Base-by-base conservation (phyloP, 1,140 invertebrate genomes). In the Linepithema humile region DNA sequence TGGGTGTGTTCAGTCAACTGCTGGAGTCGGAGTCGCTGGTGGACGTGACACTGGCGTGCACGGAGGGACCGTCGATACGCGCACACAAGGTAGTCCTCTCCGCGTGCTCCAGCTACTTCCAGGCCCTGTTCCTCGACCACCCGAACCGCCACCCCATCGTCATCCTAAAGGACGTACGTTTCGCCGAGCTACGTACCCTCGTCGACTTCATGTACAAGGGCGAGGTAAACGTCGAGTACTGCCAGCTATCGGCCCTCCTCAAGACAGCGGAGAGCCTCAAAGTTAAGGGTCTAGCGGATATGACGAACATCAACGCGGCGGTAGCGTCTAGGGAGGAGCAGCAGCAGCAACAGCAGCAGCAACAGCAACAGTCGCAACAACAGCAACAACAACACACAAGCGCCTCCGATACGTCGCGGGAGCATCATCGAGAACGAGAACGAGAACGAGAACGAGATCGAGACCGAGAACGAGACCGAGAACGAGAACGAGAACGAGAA, bases 181-280 rank as follows among this genome's bases (percentile, higher is more conserved):
- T 98, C 95, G 95, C 96, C 90, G 98, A 98, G 95, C 96, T 98
- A 93, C 96, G 97, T 93, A 98, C 97, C 88, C 96, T 99, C 92
- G 97, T 98, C 92, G 97, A 98, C 95, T 98, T 98, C 96, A 99
- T 99, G 98, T 98, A 99, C 96, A 97, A 98, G 94, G 98, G 98
- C 89, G 98, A 98, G 95, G 98, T 98, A 87, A 98, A 98, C 96
- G 97, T 98, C 88, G 97, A 98, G 94, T 98, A 98, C 93, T 98
- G 97, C 95, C 97, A 98, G 95, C 95, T 99, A 91, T 97, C 97
- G 90, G 97, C 97, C 87, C 96, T 99, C 89, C 96, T 99, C 86
- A 98, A 98, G 95, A 98, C 98, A 90, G 98, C 98, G 87, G 98
- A 98, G 95, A 98, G 97, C 93, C 96, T 99, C 55, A 98, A 98